Conservation (phyloP, 2,797 vertebrate genomes). For the Trachurus trachurus region DNA sequence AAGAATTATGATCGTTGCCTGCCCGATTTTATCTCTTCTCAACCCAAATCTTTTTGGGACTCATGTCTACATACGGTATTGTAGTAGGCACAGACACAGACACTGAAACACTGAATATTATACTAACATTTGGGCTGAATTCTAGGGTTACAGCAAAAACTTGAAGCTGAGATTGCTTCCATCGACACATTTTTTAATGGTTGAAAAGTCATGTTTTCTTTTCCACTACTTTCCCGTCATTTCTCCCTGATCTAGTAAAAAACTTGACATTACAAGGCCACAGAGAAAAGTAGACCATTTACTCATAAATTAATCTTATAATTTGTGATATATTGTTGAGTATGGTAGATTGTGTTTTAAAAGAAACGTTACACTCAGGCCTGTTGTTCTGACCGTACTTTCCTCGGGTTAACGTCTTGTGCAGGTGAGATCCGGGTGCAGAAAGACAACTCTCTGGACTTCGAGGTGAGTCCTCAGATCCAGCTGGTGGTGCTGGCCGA, state of each 20-base stretch:
- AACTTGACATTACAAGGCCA: neutral
- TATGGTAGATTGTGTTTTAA: neutral
- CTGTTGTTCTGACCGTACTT: neutral
- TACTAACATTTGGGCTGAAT: neutral
- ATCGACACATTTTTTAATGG: constrained; percentile 25
- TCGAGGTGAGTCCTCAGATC: constrained; percentile 85
- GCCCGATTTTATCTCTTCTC: constrained; percentile 43
- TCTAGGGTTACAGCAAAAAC: constrained; percentile 14
- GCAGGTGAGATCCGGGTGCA: constrained; percentile 91
- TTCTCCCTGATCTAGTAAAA: constrained; percentile 2
- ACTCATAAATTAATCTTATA: neutral
- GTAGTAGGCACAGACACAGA: constrained; percentile 4
- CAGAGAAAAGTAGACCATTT: neutral
- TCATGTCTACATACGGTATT: constrained; percentile 13
- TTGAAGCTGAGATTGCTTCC: constrained; percentile 15
- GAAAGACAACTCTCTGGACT: constrained; percentile 89
- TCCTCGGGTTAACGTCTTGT: neutral
- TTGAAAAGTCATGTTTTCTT: constrained; percentile 25
- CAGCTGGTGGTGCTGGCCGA: constrained; percentile 89
- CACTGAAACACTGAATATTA: neutral
- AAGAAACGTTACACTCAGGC: neutral
- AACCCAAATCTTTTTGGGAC: constrained; percentile 19
- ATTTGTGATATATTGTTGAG: neutral
- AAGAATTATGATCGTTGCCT: constrained; percentile 24
- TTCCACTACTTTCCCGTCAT: constrained; percentile 14